Percentiles rank a stretch among this genome's conserved stretches.
Evolutionary conservation across 2,797 vertebrate species (phyloP).

Genomic region (Phrynocephalus guinanensis): DNA sequence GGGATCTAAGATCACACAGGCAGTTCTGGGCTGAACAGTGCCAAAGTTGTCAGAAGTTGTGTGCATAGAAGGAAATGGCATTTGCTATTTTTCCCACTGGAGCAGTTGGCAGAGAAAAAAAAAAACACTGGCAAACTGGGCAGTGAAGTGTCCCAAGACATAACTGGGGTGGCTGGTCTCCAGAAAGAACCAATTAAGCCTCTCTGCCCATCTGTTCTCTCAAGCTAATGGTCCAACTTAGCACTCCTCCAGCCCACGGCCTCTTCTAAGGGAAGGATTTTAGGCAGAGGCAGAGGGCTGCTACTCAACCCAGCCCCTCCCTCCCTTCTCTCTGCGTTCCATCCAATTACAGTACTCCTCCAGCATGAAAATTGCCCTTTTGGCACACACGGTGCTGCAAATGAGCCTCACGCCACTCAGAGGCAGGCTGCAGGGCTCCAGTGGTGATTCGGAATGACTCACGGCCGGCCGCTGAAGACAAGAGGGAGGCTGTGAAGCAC

Average conservation of each 20-base stretch:
- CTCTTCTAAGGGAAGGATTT: neutral
- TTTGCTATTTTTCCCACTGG: neutral
- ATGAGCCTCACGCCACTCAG: accelerated
- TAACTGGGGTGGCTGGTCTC: constrained; percentile 3
- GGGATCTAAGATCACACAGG: too few species aligned
- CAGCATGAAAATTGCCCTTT: constrained; percentile 16
- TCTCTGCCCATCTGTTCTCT: accelerated
- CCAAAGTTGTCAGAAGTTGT: too few species aligned
- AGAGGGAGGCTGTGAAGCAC: neutral
- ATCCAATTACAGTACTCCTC: neutral
- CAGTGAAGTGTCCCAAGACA: neutral
- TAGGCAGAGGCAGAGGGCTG: neutral
- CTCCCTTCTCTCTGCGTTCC: neutral
- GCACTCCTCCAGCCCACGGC: neutral
- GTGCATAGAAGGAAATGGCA: too few species aligned
- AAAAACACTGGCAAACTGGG: constrained; percentile 16
- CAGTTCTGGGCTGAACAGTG: too few species aligned
- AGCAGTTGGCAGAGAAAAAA: neutral
- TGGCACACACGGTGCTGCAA: neutral
- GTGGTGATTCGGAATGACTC: neutral
- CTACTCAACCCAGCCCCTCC: neutral
- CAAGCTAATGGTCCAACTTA: accelerated
- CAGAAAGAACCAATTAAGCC: neutral
- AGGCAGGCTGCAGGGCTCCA: neutral
- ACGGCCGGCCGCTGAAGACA: neutral